Evolutionary conservation across 2,113 vertebrate species (phyloP).

Genomic region (Notarius lentiginosus): DNA sequence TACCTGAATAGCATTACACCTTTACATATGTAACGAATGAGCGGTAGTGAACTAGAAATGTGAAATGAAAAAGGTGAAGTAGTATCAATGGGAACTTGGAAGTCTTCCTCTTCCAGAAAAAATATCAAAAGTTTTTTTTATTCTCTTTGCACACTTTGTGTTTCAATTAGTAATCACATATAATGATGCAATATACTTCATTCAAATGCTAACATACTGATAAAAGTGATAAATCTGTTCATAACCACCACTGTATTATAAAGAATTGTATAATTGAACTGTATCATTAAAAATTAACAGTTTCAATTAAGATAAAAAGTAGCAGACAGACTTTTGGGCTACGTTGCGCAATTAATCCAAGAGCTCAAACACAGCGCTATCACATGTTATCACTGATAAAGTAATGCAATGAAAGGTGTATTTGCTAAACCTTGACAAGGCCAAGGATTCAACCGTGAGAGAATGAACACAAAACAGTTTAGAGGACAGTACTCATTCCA

Average conservation of each 20-base stretch:
- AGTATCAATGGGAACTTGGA: background rate
- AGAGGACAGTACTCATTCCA: slow-evolving; percentile 1
- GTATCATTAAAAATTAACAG: no score
- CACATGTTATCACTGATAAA: slow-evolving; percentile 9
- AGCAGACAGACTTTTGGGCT: no score
- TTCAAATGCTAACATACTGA: background rate
- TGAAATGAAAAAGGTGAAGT: background rate
- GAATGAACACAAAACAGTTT: slow-evolving; percentile 21
- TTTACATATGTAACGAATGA: background rate
- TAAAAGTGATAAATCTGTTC: background rate
- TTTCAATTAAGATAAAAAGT: no score
- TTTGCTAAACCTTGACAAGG: slow-evolving; percentile 23
- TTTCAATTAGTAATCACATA: background rate
- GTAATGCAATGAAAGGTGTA: background rate
- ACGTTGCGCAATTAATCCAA: background rate
- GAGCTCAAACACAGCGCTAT: background rate
- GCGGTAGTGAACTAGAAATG: background rate
- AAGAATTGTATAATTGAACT: no score
- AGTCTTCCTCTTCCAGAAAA: slow-evolving; percentile 6
- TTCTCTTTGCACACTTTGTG: background rate
- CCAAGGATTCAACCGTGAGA: background rate
- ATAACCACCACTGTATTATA: background rate
- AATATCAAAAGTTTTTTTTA: background rate
- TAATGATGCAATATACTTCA: background rate
- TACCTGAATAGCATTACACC: background rate